Evolutionary conservation across 2,113 vertebrate genomes (phyloP).

Genomic region (Atrichornis clamosus): DNA sequence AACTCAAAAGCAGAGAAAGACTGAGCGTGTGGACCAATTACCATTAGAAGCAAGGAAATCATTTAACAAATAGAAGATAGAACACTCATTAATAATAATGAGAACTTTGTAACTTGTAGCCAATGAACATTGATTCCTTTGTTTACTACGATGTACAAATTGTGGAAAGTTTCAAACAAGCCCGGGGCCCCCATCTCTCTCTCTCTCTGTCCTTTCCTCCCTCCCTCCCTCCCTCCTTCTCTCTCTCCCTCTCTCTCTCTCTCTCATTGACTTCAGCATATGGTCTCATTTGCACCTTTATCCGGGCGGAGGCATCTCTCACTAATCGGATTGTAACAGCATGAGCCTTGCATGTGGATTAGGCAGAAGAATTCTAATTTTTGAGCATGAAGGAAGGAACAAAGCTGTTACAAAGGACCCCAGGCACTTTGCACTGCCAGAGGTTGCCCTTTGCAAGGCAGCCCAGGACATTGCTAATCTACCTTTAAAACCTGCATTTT

Average conservation of each 20-base stretch:
- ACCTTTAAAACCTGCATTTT: neutral
- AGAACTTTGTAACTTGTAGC: neutral
- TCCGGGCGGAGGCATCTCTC: neutral
- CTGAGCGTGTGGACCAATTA: neutral
- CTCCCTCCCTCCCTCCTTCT: neutral
- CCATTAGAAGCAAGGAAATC: neutral
- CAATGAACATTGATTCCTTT: neutral
- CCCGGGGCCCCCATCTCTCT: accelerated
- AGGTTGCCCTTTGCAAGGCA: neutral
- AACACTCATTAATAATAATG: neutral
- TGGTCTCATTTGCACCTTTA: neutral
- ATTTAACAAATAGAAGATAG: neutral
- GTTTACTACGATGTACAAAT: neutral
- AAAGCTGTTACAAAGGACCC: neutral
- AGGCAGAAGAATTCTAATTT: neutral
- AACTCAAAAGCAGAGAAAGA: neutral
- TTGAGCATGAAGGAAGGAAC: neutral
- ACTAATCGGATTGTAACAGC: neutral
- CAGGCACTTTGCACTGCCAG: neutral
- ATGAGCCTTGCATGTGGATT: neutral
- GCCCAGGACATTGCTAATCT: neutral
- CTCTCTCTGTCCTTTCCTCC: neutral
- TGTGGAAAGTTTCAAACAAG: neutral
- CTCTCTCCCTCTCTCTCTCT: accelerated
- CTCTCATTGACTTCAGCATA: neutral